Conservation (phyloP, 2,888 invertebrate species). For the Mythimna lalbum region DNA sequence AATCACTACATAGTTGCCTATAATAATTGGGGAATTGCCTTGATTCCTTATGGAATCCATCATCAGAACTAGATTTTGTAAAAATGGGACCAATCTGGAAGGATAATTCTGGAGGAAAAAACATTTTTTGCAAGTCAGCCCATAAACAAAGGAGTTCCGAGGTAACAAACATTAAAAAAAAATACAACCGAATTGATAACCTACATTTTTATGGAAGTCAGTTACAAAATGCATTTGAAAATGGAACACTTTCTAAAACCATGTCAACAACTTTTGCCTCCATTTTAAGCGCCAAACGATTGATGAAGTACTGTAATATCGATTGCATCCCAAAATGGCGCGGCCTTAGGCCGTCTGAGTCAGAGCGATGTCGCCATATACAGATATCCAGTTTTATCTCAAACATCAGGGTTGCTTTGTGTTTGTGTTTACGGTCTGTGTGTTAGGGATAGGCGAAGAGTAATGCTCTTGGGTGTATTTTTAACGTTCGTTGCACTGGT, state of each 20-base stretch:
- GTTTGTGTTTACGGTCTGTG: conserved; percentile 24
- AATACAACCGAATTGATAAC: too few relatives aligned
- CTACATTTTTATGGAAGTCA: too few relatives aligned
- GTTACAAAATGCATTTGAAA: conserved; percentile 12
- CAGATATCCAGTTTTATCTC: conserved; percentile 56
- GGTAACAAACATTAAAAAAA: too few relatives aligned
- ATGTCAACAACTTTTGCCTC: neutral
- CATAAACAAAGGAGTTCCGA: too few relatives aligned
- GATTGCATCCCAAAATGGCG: conserved; percentile 58
- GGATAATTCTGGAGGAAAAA: too few relatives aligned
- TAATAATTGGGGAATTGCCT: too few relatives aligned
- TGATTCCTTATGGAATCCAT: too few relatives aligned
- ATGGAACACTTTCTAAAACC: conserved; percentile 22
- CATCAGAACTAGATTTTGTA: too few relatives aligned
- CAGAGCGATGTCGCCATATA: conserved; percentile 44
- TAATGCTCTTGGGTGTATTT: conserved; percentile 28
- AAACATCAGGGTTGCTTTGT: conserved; percentile 43
- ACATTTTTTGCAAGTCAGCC: too few relatives aligned
- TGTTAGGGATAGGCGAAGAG: conserved; percentile 7
- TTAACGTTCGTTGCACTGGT: neutral
- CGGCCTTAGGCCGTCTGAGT: conserved; percentile 51
- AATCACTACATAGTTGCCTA: too few relatives aligned
- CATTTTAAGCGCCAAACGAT: conserved; percentile 26
- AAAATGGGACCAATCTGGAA: too few relatives aligned
- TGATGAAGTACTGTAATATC: conserved; percentile 28